phyloP scores from a whole-genome alignment of 2,888 invertebrate genomes.

The Stenodera caucasica region DNA sequence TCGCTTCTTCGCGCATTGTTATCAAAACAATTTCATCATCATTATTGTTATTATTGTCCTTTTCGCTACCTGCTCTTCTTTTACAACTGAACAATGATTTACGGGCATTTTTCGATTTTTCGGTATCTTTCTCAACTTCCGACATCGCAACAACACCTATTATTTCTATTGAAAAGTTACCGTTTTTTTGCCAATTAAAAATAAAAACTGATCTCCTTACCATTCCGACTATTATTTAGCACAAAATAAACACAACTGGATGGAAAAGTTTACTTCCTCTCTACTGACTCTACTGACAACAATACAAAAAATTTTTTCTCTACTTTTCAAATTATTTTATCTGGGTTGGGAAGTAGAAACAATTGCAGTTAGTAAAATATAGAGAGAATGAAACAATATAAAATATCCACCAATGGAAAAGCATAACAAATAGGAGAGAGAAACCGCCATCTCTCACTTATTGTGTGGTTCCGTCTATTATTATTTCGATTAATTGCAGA shows the following conservation, averaged over 20 bases:
- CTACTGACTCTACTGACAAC: not conserved
- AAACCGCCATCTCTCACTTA: not conserved
- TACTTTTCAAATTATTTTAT: not conserved
- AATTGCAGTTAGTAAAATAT: not conserved
- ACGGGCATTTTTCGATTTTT: not conserved
- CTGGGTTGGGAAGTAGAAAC: not conserved
- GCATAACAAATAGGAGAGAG: not conserved
- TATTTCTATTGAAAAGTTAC: too few relatives aligned
- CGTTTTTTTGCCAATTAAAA: too few relatives aligned
- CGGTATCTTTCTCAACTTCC: not conserved
- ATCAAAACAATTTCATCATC: slow-evolving; percentile 6
- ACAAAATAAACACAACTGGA: not conserved
- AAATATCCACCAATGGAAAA: not conserved
- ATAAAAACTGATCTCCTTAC: not conserved
- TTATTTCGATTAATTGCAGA: slow-evolving; percentile 48
- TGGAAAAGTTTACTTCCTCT: not conserved
- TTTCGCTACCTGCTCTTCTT: slow-evolving; percentile 3
- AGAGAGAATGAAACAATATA: not conserved
- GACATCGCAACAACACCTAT: not conserved
- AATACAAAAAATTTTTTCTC: too few relatives aligned
- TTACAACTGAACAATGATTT: not conserved
- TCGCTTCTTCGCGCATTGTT: slow-evolving; percentile 41
- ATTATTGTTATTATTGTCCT: slow-evolving; percentile 1
- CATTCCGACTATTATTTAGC: not conserved
- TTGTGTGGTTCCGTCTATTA: slow-evolving; percentile 44